Evolutionary conservation across 2,797 vertebrate species (phyloP).

Genomic region (Pampus argenteus): DNA sequence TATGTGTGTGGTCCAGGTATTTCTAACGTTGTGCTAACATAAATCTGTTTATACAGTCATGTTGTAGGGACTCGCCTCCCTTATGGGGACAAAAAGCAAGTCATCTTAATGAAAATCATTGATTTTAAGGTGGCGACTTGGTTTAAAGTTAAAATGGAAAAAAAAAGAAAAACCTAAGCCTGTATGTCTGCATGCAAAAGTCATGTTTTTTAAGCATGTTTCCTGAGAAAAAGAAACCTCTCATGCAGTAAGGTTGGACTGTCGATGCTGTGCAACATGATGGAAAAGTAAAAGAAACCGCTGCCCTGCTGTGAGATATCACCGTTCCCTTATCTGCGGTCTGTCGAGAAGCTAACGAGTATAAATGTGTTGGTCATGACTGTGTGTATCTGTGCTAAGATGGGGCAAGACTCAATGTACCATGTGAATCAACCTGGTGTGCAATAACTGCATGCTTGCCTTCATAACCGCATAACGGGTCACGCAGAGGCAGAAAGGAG

Average conservation of each 20-base stretch:
- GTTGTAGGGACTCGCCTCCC: too few species aligned
- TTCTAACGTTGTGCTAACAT: too few species aligned
- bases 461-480: too few species aligned
- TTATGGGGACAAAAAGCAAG: too few species aligned
- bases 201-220: neutral
- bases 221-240: neutral
- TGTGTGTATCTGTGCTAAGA: conserved; percentile 11
- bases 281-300: neutral
- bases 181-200: too few species aligned
- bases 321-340: neutral
- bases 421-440: conserved; percentile 38
- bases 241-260: neutral
- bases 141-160: too few species aligned
- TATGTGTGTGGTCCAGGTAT: too few species aligned
- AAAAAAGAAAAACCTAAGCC: neutral
- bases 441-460: conserved; percentile 52
- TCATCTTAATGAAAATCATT: too few species aligned
- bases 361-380: conserved; percentile 15
- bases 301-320: neutral
- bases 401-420: conserved; percentile 24
- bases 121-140: too few species aligned
- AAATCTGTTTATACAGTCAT: too few species aligned
- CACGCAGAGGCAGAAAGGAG: too few species aligned
- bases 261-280: neutral
- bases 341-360: neutral